Percentiles rank a stretch among this genome's conserved stretches.
These are phyloP conservation scores for Siderastrea siderea DNA, from an alignment of 92 coral and sea anemone genomes.

Conservation along the genomic window DNA sequence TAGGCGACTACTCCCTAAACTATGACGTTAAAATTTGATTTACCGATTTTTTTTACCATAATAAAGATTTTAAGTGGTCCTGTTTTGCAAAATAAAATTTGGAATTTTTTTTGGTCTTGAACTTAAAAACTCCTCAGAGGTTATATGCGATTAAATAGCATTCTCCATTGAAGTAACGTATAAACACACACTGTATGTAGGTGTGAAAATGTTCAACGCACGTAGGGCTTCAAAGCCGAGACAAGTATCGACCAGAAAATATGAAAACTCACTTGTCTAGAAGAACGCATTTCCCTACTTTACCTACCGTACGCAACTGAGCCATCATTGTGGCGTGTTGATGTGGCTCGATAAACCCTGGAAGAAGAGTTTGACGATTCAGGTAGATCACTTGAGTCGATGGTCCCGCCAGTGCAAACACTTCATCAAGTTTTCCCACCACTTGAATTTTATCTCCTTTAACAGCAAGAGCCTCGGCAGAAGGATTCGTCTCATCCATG, in stretches of 20 bases:
- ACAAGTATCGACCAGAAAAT: too few species aligned
- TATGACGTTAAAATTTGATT: too few species aligned
- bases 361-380: slow-evolving; percentile 70
- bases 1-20: too few species aligned
- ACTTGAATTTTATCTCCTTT: slow-evolving; percentile 58
- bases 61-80: too few species aligned
- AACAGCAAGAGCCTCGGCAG: slow-evolving; percentile 81
- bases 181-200: too few species aligned
- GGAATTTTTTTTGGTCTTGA: too few species aligned
- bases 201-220: background rate
- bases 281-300: background rate
- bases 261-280: background rate
- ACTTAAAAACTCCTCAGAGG: too few species aligned
- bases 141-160: too few species aligned
- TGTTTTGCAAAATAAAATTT: too few species aligned
- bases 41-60: too few species aligned
- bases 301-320: background rate
- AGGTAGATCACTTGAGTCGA: slow-evolving; percentile 53
- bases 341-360: slow-evolving; percentile 87
- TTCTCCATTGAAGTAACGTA: too few species aligned
- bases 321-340: slow-evolving; percentile 54
- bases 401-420: slow-evolving; percentile 39
- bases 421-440: slow-evolving; percentile 58
- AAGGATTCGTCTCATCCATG: slow-evolving; percentile 64
- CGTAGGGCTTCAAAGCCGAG: background rate